Evolutionary conservation across 2,797 vertebrate genomes (phyloP), one percentile per base, ranked within the genome.

Genomic region (Craterocephalus amniculus): DNA sequence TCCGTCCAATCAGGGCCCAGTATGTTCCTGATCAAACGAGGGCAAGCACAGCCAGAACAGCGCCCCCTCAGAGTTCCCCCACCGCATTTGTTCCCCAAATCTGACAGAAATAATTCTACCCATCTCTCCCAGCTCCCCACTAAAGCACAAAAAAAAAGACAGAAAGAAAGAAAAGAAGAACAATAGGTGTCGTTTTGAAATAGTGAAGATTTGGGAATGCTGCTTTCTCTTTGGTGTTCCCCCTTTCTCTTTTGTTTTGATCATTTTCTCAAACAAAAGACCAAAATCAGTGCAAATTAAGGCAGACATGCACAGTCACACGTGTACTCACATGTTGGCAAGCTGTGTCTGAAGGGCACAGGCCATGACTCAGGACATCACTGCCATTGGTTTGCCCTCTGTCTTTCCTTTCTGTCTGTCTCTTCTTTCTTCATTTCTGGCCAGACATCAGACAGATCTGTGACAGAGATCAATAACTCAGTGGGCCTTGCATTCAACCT

Each of bases 391-490:
- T 76, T 75, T 26, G 58, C 63, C 66, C 52, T 71, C 59, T 34
- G 27, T 58, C 24, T 54, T 34, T 62, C 55, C 43, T 71, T 57
- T 67, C 59, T 74, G 40, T 64, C 35, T 64, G 13, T 62, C 34
- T 60, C 67, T 74, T 68, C 66, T 70, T 64, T 75, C 74, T 83
- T 74, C 73, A 35, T 85, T 79, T 73, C 78, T 89, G 86, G 88
- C 88, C 89, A 92, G 90, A 89, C 91, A 85, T 92, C 89, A 92
- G 91, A 92, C 91, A 59, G 84, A 87, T 91, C 91, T 89, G 88
- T 94, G 94, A 93, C 94, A 90, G 81, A 85, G 94, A 94, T 95
- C 94, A 93, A 95, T 95, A 95, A 95, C 89, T 83, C 94, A 93
- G 93, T 92, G 90, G 92, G 90, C 93, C 93, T 93, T 94, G 93